These are phyloP conservation scores for Epinephelus malabaricus DNA, from an alignment of 2,797 vertebrate species.

Conservation along the genomic window DNA sequence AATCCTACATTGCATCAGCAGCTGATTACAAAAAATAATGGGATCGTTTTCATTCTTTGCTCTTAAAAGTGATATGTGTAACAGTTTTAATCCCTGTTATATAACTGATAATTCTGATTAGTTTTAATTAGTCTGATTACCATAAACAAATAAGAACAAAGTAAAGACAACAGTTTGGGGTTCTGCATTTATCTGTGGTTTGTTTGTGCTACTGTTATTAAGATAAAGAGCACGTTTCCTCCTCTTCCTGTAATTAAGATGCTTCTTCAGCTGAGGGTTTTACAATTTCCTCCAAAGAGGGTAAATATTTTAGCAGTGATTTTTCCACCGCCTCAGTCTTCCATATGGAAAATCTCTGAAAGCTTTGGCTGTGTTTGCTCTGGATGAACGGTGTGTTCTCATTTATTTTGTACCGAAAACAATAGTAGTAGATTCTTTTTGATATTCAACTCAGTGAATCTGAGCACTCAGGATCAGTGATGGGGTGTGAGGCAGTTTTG, in stretches of 20 bases:
- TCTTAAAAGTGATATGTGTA: slow-evolving; percentile 38
- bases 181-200: slow-evolving; percentile 25
- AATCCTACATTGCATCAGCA: slow-evolving; percentile 11
- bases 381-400: background rate
- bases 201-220: slow-evolving; percentile 21
- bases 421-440: background rate
- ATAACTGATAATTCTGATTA: slow-evolving; percentile 16
- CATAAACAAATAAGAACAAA: slow-evolving; percentile 6
- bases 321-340: background rate
- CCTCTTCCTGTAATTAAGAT: slow-evolving; percentile 26
- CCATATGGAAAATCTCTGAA: background rate
- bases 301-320: slow-evolving; percentile 25
- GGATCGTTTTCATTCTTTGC: slow-evolving; percentile 35
- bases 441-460: background rate
- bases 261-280: slow-evolving; percentile 3
- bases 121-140: slow-evolving; percentile 39
- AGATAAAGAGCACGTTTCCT: slow-evolving; percentile 12
- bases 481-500: background rate
- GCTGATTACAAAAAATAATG: slow-evolving; percentile 37
- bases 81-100: slow-evolving; percentile 29
- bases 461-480: background rate
- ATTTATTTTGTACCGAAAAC: background rate
- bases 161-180: background rate
- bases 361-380: background rate
- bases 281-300: background rate